Percentiles rank a stretch among this genome's conserved stretches.
Evolutionary conservation across 2,113 vertebrate species (phyloP).

Genomic region (Calyptommatus sinebrachiatus): DNA sequence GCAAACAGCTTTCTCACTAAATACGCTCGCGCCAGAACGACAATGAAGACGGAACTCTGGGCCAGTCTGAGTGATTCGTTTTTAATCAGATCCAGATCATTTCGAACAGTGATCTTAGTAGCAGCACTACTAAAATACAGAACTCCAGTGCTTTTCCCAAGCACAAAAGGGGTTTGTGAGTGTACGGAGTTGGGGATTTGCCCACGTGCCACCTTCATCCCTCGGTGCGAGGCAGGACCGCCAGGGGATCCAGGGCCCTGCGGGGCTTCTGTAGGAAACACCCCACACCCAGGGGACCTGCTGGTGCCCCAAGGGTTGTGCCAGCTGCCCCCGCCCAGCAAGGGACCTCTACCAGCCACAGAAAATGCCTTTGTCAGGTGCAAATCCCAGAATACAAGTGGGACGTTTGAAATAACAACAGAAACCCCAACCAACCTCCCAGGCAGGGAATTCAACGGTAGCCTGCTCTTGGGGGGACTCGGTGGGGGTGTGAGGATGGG

Average conservation of each 20-base stretch:
- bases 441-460: not conserved
- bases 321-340: not conserved
- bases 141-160: slow-evolving; percentile 39
- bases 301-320: not conserved
- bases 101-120: slow-evolving; percentile 43
- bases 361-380: not conserved
- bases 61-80: slow-evolving; percentile 54
- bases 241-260: not conserved
- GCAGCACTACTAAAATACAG: slow-evolving; percentile 40
- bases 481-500: not conserved
- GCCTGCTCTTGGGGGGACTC: not conserved
- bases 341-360: not conserved
- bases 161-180: slow-evolving; percentile 28
- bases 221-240: not conserved
- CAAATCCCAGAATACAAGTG: not conserved
- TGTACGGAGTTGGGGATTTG: slow-evolving; percentile 50
- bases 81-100: slow-evolving; percentile 61
- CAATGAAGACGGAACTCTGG: slow-evolving; percentile 42
- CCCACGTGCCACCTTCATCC: slow-evolving; percentile 28
- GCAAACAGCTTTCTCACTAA: too few species aligned
- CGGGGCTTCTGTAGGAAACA: not conserved
- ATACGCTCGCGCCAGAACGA: not conserved
- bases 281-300: not conserved
- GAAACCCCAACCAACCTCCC: not conserved
- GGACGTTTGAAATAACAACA: not conserved